These are phyloP conservation scores for Patella pellucida DNA, from an alignment of 2,888 invertebrate species.

Conservation along the genomic window DNA sequence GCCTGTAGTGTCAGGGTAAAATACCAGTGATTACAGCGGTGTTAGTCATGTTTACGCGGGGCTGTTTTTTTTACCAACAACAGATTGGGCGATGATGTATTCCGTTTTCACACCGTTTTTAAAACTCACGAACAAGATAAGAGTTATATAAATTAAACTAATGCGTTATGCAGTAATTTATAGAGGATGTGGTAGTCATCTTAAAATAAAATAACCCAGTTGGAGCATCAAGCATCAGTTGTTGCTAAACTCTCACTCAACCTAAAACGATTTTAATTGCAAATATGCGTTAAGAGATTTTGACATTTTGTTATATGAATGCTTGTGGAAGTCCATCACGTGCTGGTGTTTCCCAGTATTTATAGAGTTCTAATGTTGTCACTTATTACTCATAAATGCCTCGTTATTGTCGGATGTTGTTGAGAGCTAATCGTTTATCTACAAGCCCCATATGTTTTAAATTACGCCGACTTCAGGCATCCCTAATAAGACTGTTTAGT, in stretches of 20 bases:
- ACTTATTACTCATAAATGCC: conserved; percentile 6
- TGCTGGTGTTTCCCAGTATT: background rate
- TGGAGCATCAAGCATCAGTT: background rate
- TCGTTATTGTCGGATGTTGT: background rate
- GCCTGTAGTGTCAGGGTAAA: background rate
- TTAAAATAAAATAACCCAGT: background rate
- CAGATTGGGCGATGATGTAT: background rate
- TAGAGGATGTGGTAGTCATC: conserved; percentile 3
- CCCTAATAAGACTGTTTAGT: too few species aligned
- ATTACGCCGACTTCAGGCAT: too few species aligned
- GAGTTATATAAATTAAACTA: background rate
- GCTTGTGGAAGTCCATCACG: background rate
- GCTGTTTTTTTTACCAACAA: background rate
- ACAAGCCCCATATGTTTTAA: too few species aligned
- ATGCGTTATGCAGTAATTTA: background rate
- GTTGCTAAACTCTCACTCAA: background rate
- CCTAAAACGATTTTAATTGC: background rate
- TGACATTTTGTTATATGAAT: conserved; percentile 7
- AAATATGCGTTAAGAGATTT: background rate
- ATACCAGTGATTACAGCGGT: background rate
- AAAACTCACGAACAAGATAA: background rate
- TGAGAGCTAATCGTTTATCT: too few species aligned
- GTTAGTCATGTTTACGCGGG: background rate
- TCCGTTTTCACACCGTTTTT: conserved; percentile 2
- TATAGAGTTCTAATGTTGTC: conserved; percentile 5